These are phyloP conservation scores for Mola mola DNA, from an alignment of 2,113 vertebrate genomes.

Conservation along the genomic window DNA sequence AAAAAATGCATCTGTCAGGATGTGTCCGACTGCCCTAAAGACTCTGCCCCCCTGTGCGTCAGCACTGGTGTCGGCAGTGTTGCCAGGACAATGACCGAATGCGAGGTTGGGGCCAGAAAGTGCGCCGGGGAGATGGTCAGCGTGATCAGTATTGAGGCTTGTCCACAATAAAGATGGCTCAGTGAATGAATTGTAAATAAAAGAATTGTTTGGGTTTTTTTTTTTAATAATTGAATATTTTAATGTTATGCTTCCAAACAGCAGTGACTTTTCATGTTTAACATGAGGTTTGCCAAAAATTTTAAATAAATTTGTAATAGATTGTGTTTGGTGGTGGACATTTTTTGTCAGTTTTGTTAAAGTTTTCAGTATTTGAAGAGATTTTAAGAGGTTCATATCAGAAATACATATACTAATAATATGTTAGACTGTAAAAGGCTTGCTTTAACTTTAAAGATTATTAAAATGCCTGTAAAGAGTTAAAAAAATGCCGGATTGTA, in stretches of 20 bases:
- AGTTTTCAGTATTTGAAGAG: too few species aligned
- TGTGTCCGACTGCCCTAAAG: conserved; percentile 64
- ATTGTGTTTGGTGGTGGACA: too few species aligned
- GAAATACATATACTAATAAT: too few species aligned
- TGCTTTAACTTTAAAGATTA: too few species aligned
- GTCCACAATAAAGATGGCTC: conserved; percentile 46
- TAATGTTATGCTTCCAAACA: not conserved
- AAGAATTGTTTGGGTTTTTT: not conserved
- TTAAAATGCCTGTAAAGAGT: too few species aligned
- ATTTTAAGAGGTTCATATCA: too few species aligned
- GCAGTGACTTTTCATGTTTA: too few species aligned
- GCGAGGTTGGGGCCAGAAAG: conserved; percentile 79
- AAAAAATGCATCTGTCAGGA: conserved; percentile 81
- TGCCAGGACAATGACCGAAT: conserved; percentile 82
- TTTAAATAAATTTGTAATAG: too few species aligned
- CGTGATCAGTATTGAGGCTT: conserved; percentile 80
- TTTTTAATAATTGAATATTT: not conserved
- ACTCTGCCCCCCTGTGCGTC: conserved; percentile 82
- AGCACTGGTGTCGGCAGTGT: conserved; percentile 32
- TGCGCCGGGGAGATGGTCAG: conserved; percentile 81
- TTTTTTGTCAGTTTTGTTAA: too few species aligned
- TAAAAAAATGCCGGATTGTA: too few species aligned
- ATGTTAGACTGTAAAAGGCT: too few species aligned
- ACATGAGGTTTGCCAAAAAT: too few species aligned
- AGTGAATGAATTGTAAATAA: conserved; percentile 6